These are phyloP conservation scores for Hedya salicella DNA, from an alignment of 2,888 invertebrate species.

Conservation along the genomic window DNA sequence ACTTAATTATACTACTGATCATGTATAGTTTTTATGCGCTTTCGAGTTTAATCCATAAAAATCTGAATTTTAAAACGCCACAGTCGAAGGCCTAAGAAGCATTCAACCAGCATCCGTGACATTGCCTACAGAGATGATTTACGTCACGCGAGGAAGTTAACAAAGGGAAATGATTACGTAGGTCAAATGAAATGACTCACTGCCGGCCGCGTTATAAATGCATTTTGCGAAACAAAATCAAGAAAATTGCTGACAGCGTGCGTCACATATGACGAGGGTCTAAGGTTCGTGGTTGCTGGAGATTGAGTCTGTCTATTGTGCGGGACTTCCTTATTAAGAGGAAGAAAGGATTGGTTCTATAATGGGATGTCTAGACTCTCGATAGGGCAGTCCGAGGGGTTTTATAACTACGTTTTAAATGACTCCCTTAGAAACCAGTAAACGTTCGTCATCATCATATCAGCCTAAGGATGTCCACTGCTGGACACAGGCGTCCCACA, in stretches of 20 bases:
- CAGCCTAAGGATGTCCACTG: no score
- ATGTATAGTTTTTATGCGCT: no score
- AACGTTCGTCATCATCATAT: no score
- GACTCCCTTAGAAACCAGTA: no score
- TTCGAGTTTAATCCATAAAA: no score
- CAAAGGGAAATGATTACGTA: conserved; percentile 16
- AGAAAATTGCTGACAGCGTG: conserved; percentile 34
- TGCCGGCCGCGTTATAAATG: conserved; percentile 9
- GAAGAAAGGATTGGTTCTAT: conserved; percentile 1
- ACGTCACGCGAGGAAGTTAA: conserved; percentile 18
- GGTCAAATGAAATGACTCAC: conserved; percentile 23
- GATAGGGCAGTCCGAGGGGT: no score
- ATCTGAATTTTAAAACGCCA: no score
- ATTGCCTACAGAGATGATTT: neutral
- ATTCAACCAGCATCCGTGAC: neutral
- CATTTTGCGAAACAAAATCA: conserved; percentile 30
- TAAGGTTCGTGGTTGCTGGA: neutral
- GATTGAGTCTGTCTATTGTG: neutral
- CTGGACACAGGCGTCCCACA: no score
- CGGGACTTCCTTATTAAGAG: conserved; percentile 19
- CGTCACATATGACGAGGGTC: neutral
- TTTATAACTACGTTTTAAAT: no score
- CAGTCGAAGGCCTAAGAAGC: no score
- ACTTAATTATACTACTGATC: no score
- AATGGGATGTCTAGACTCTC: conserved; percentile 10